Base-by-base conservation (phyloP, 2,797 vertebrate genomes). In the Melanotaenia maccullochi region DNA sequence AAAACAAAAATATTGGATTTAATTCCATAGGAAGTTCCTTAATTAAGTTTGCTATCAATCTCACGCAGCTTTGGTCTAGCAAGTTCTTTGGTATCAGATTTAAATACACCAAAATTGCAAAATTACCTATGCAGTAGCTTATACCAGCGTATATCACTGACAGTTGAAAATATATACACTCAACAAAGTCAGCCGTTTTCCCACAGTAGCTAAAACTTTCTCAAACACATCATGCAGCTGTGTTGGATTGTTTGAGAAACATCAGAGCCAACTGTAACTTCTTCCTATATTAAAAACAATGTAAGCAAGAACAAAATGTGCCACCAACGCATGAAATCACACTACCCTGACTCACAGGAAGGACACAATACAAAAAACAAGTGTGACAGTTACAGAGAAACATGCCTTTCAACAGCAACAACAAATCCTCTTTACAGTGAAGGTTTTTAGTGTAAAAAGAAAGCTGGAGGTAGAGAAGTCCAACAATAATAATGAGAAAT, bases 191-290 rank as follows among this genome's bases (percentile, higher is more conserved):
- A 80, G 78, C 71, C 75, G 81, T 74, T 61, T 60, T 42, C 9
- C 56, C 42, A 52, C 11, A 32, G 56, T 25, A 35, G 72, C 69
- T 32, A 40, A 79, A 68, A 79, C 74, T 68, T 73, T 69, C 75
- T 73, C 71, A 67, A 84, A 76, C 73, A 65, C 60, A 44, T 63
- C 56, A 58, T 84, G 83, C 88, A 89, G 85, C 89, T 85, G 86
- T 73, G 76, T 81, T 69, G 42, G 73, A 84, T 62, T 65, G 65
- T 59, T 67, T 77, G 68, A 81, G 71, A 65, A 76, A 54, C 66
- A 65, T 33, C 57, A 60, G 65, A 77, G 67, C 49, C 60, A 70
- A 78, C 59, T 85, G 76, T 73, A 38, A 73, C 61, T 51, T 56
- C 65, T 42, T 18, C 57, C 85, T 86, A 84, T 79, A 82, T 85